Evolutionary conservation across 2,888 invertebrate species (phyloP).

Genomic region (Ichneumoninae sp.): DNA sequence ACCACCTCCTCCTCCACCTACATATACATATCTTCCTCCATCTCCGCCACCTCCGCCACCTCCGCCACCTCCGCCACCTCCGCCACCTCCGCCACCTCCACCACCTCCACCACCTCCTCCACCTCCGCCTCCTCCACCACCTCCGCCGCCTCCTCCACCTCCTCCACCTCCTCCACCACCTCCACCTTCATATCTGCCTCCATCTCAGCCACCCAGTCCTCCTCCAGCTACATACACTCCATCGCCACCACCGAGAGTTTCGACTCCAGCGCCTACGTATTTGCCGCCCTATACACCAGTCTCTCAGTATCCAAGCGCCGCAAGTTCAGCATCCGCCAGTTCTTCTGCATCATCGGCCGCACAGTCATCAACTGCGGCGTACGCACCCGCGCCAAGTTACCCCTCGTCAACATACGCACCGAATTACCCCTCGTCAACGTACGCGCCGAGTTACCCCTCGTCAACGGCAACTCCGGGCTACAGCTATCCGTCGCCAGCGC

Average conservation of each 20-base stretch:
- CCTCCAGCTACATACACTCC: conserved; percentile 53
- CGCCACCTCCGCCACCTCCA: conserved; percentile 29
- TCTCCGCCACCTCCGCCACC: conserved; percentile 45
- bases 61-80: neutral
- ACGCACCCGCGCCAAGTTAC: neutral
- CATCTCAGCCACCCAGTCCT: conserved; percentile 55
- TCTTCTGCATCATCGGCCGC: conserved; percentile 14
- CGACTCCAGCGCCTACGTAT: conserved; percentile 49
- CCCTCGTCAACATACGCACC: neutral
- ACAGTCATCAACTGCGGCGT: neutral
- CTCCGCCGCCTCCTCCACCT: conserved; percentile 42
- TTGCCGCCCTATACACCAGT: conserved; percentile 49
- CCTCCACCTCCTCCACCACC: conserved; percentile 54
- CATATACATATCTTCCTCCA: conserved; percentile 31
- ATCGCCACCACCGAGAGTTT: conserved; percentile 54
- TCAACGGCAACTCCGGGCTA: conserved; percentile 28
- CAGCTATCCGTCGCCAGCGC: conserved; percentile 11
- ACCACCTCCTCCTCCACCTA: conserved; percentile 37
- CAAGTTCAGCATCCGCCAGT: neutral
- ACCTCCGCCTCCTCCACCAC: conserved; percentile 29
- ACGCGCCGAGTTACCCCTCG: too few relatives aligned
- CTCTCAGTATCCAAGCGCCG: conserved; percentile 25
- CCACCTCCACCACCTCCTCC: conserved; percentile 43
- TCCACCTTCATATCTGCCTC: neutral
- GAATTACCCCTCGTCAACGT: too few relatives aligned